Evolutionary conservation across 2,797 vertebrate genomes (phyloP).

Genomic region (Danio choprae): DNA sequence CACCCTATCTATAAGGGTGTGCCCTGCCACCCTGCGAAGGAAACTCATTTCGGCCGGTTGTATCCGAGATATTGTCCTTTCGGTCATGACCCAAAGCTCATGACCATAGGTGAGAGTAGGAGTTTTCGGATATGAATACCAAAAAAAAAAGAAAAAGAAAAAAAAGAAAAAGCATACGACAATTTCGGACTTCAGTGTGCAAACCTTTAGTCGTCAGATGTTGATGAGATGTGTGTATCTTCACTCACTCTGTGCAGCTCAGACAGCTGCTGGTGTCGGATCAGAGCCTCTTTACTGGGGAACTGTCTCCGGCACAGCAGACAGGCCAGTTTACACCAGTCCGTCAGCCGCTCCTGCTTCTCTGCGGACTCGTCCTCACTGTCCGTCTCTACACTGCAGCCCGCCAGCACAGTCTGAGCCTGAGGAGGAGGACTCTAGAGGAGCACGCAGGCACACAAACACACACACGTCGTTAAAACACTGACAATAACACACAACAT

Average conservation of each 20-base stretch:
- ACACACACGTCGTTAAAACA: background rate
- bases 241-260: constrained; percentile 82
- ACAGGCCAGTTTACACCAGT: constrained; percentile 92
- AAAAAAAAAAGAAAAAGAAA: too few relatives aligned
- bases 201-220: too few relatives aligned
- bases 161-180: too few relatives aligned
- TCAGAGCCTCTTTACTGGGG: constrained; percentile 90
- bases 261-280: constrained; percentile 91
- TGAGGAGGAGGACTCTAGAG: constrained; percentile 73
- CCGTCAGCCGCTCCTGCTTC: constrained; percentile 84
- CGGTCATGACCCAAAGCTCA: too few relatives aligned
- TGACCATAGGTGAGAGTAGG: too few relatives aligned
- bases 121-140: too few relatives aligned
- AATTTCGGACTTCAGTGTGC: too few relatives aligned
- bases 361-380: constrained; percentile 87
- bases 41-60: too few relatives aligned
- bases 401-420: constrained; percentile 82
- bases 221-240: background rate
- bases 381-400: constrained; percentile 88
- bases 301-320: constrained; percentile 91
- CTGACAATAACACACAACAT: background rate
- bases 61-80: too few relatives aligned
- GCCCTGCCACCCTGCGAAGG: too few relatives aligned
- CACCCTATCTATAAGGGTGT: too few relatives aligned
- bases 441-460: background rate